Evolutionary conservation across 2,113 vertebrate genomes (phyloP).

Genomic region (Xiphophorus maculatus): DNA sequence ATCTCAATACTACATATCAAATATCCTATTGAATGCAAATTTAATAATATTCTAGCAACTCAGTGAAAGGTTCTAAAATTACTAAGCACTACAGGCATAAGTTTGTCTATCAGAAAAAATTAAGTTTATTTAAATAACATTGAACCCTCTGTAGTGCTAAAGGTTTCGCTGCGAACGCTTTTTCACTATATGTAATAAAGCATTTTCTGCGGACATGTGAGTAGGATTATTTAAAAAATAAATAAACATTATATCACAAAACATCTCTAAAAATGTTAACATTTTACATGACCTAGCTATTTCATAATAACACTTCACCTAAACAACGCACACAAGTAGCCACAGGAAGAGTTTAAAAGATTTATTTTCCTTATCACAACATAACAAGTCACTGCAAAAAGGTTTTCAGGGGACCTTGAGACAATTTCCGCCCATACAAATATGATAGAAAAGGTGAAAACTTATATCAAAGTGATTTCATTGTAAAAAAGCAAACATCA

Average conservation of each 20-base stretch:
- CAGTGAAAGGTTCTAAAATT: too few species aligned
- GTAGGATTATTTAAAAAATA: neutral
- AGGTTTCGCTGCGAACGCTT: too few species aligned
- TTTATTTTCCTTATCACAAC: constrained; percentile 74
- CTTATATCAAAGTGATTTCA: constrained; percentile 70
- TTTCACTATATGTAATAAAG: too few species aligned
- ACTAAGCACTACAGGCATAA: too few species aligned
- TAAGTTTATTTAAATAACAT: too few species aligned
- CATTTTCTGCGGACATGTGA: neutral
- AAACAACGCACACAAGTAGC: neutral
- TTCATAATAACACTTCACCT: neutral
- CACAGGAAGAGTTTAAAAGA: constrained; percentile 44
- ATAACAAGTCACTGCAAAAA: constrained; percentile 72
- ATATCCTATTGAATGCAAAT: too few species aligned
- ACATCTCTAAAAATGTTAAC: neutral
- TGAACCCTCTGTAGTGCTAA: too few species aligned
- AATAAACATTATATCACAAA: neutral
- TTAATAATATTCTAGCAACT: too few species aligned
- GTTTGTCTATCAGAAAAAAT: too few species aligned
- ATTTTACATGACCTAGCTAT: too few species aligned
- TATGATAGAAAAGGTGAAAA: constrained; percentile 75
- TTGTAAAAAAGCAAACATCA: constrained; percentile 56
- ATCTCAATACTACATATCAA: too few species aligned
- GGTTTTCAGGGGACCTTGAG: constrained; percentile 41
- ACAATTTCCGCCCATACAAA: constrained; percentile 68